Conservation (phyloP, 2,797 vertebrate genomes). For the Lemur catta region DNA sequence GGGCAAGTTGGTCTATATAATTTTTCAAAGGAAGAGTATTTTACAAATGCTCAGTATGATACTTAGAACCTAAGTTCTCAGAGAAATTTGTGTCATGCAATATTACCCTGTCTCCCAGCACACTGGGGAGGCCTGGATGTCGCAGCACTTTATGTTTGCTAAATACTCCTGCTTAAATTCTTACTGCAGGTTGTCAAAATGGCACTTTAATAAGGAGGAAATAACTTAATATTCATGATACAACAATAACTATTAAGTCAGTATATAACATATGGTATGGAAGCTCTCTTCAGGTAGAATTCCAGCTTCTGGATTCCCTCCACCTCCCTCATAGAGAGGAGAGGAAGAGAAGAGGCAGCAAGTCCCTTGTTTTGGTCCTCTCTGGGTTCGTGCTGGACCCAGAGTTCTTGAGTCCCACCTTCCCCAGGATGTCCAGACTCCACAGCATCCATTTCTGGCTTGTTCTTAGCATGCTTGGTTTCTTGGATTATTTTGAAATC, state of each 20-base stretch:
- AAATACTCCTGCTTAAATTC: neutral
- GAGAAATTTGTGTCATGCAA: neutral
- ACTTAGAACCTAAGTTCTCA: neutral
- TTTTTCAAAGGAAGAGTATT: neutral
- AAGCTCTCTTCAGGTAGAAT: neutral
- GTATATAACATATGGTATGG: neutral
- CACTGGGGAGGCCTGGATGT: neutral
- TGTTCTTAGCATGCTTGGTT: neutral
- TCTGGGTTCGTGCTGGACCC: neutral
- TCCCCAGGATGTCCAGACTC: neutral
- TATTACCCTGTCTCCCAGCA: neutral
- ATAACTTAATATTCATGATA: neutral
- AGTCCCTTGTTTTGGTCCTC: neutral
- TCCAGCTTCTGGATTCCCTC: neutral
- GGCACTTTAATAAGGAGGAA: neutral
- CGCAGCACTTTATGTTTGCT: neutral
- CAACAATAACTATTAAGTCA: neutral
- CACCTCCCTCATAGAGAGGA: neutral
- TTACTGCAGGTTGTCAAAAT: neutral
- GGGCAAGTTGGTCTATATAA: neutral
- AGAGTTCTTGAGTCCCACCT: neutral
- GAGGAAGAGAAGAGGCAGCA: neutral
- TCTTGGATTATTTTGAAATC: slow-evolving; percentile 43
- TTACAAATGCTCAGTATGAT: neutral
- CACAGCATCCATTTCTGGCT: neutral